Conservation (phyloP, 2,888 invertebrate genomes). For the Disparrhopalites patrizii region DNA sequence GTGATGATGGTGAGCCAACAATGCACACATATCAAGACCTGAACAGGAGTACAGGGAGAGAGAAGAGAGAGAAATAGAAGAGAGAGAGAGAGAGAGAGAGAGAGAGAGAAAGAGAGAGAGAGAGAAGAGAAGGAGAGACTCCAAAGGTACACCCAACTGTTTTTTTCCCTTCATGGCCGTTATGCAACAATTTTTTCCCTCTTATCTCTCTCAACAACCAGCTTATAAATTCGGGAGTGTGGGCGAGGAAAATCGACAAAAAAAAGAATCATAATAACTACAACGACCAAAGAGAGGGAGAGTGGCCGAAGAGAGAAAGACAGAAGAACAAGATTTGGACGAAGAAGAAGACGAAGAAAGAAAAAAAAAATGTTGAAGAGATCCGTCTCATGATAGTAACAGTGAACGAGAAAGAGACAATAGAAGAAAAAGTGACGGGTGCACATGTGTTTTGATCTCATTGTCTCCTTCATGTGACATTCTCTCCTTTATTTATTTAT, state of each 20-base stretch:
- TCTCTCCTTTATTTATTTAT: background rate
- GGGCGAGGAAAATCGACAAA: slow-evolving; percentile 18
- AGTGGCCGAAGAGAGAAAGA: no score
- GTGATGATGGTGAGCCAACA: no score
- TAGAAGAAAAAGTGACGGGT: background rate
- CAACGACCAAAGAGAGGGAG: slow-evolving; percentile 3
- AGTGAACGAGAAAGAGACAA: background rate
- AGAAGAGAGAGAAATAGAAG: no score
- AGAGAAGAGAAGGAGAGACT: no score
- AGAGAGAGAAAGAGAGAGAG: no score
- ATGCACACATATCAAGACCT: no score
- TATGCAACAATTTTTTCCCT: slow-evolving; percentile 25
- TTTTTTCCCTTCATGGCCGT: slow-evolving; percentile 25
- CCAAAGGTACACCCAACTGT: slow-evolving; percentile 33
- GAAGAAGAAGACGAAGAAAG: slow-evolving; percentile 7
- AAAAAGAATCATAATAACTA: background rate
- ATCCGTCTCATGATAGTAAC: slow-evolving; percentile 25
- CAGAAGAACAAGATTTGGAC: no score
- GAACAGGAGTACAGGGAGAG: no score
- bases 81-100: no score
- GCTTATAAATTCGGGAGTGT: slow-evolving; percentile 18
- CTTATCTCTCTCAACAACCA: no score
- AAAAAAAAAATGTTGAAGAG: slow-evolving; percentile 22
- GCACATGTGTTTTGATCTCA: no score
- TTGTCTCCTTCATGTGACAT: no score